These are phyloP conservation scores for Chrysolina americana DNA, from an alignment of 2,888 invertebrate species.

Conservation along the genomic window DNA sequence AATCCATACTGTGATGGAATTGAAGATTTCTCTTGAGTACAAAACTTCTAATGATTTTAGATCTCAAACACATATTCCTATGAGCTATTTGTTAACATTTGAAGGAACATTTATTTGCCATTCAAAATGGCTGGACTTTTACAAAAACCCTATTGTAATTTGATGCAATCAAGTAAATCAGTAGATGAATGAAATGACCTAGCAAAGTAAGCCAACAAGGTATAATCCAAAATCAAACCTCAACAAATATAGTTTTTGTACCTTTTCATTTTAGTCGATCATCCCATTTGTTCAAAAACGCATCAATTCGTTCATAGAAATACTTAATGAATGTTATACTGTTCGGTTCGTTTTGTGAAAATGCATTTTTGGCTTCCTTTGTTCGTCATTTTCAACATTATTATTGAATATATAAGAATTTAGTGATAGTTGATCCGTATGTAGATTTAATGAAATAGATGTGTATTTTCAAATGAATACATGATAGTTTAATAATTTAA, in stretches of 20 bases:
- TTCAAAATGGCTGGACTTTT: constrained; percentile 52
- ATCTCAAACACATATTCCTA: constrained; percentile 57
- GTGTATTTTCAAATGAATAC: constrained; percentile 68
- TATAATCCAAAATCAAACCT: constrained; percentile 15
- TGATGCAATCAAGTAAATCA: constrained; percentile 67
- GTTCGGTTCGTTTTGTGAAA: constrained; percentile 15
- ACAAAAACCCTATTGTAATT: constrained; percentile 68
- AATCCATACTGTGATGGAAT: neutral
- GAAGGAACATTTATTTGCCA: constrained; percentile 52
- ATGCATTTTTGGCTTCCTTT: constrained; percentile 26
- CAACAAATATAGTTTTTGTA: neutral
- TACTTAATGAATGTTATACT: neutral
- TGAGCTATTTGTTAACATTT: constrained; percentile 54
- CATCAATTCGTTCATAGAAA: neutral
- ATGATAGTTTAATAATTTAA: constrained; percentile 65
- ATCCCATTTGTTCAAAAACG: neutral
- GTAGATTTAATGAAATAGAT: constrained; percentile 67
- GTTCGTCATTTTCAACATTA: constrained; percentile 65
- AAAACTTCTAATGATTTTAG: constrained; percentile 47
- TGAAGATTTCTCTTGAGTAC: constrained; percentile 35
- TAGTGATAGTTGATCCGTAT: constrained; percentile 69
- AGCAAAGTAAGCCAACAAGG: constrained; percentile 10
- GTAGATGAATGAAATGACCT: constrained; percentile 56
- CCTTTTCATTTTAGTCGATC: neutral
- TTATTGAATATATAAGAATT: constrained; percentile 68